Evolutionary conservation across 2,113 vertebrate genomes (phyloP), one percentile per base, ranked within the genome.

Genomic region (Salvelinus fontinalis): DNA sequence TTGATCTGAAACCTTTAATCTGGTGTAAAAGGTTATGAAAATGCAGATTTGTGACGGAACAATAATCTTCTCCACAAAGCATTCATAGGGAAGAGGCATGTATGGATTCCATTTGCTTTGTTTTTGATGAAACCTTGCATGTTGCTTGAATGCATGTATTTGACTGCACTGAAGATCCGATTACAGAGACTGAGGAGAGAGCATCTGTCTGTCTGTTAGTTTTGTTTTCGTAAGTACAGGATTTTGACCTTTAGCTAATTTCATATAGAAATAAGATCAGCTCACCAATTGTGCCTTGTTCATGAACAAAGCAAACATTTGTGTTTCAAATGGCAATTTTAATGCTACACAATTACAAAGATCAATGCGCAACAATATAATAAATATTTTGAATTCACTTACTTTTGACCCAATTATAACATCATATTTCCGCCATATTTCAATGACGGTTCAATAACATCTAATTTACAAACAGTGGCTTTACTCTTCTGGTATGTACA

Each of bases 1-100:
- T 71, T 79, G 85, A 90, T 89, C 84, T 81, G 73, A 85, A 75
- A 77, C 78, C 80, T 75, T 91, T 91, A 86, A 92, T 90, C 88
- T 86, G 78, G 81, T 85, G 82, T 89, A 86, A 89, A 70, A 90
- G 87, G 87, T 88, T 88, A 85, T 80, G 80, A 85, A 91, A 89
- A 90, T 88, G 76, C 79, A 87, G 88, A 91, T 91, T 90, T 89
- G 84, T 84, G 85, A 88, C 71, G 26, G 68, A 90, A 79, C 77
- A 71, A 77, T 89, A 89, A 92, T 90, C 86, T 88, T 80, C 75
- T 84, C 77, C 77, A 82, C 74, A 65, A 77, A 76, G 82, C 82
- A 80, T 73, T 78, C 83, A n/a, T 18, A 34, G 82, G 68, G 85
- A 54, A 88, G 3, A 60, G 20, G 87, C 60, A 73, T 84, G 65